phyloP scores from a whole-genome alignment of 2,797 vertebrate genomes.

The Hylomyscus alleni region DNA sequence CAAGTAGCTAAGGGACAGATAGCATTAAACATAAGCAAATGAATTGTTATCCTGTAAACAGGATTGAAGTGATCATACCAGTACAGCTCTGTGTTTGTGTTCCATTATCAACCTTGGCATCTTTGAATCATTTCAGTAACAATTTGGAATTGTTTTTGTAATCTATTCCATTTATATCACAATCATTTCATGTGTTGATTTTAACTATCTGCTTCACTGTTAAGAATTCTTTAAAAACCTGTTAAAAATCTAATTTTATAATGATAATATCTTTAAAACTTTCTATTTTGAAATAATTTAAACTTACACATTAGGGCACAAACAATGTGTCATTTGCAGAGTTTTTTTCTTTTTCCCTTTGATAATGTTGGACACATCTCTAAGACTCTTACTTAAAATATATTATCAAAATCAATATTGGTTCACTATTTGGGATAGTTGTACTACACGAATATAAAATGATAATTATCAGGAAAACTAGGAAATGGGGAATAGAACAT shows the following conservation, averaged over 20 bases:
- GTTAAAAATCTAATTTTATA: neutral
- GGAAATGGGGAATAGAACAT: neutral
- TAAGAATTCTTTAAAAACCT: neutral
- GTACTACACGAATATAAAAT: neutral
- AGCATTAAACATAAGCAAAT: constrained; percentile 15
- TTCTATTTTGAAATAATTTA: neutral
- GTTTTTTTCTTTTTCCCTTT: neutral
- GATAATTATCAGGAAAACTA: constrained; percentile 1
- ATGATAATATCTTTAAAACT: neutral
- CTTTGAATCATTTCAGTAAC: constrained; percentile 45
- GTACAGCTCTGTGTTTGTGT: neutral
- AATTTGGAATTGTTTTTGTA: constrained; percentile 26
- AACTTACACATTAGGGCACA: neutral
- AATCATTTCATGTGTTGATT: neutral
- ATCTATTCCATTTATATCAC: neutral
- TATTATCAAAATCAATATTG: constrained; percentile 24
- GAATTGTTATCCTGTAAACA: constrained; percentile 26
- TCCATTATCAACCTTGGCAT: neutral
- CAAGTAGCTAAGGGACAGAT: neutral
- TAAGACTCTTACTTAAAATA: neutral
- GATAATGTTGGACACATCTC: neutral
- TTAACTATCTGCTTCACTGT: neutral
- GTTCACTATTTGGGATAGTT: neutral
- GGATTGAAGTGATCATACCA: neutral
- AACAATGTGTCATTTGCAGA: constrained; percentile 23